These are phyloP conservation scores for Potamilus streckersoni DNA, from an alignment of 1,140 invertebrate genomes.

Conservation along the genomic window DNA sequence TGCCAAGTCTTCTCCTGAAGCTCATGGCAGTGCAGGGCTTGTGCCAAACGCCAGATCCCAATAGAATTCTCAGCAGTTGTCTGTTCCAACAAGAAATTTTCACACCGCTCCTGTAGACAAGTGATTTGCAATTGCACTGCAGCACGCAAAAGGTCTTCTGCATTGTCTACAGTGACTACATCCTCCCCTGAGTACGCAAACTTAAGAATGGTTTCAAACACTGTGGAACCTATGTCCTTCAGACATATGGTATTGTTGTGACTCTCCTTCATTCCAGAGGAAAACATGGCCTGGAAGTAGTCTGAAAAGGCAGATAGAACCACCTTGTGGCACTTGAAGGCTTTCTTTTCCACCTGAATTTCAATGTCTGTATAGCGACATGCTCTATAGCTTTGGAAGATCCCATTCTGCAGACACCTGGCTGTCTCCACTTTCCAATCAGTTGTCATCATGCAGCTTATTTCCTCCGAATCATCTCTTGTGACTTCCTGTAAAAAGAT, in stretches of 20 bases:
- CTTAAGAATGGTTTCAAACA: constrained; percentile 44
- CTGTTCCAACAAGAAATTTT: constrained; percentile 43
- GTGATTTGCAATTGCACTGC: constrained; percentile 43
- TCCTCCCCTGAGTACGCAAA: constrained; percentile 49
- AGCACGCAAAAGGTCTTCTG: constrained; percentile 42
- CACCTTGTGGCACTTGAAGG: constrained; percentile 44
- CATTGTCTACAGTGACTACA: constrained; percentile 42
- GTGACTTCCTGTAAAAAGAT: too few species aligned
- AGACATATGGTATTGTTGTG: constrained; percentile 46
- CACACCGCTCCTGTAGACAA: constrained; percentile 44
- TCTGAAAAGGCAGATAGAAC: constrained; percentile 44
- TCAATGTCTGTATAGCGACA: constrained; percentile 41
- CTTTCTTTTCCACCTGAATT: constrained; percentile 39
- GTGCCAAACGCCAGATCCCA: constrained; percentile 39
- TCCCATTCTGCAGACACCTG: constrained; percentile 28
- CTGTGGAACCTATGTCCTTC: constrained; percentile 40
- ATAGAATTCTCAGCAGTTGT: constrained; percentile 42
- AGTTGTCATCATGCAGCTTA: background rate
- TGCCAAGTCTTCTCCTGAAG: constrained; percentile 41
- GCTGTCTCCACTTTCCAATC: constrained; percentile 29
- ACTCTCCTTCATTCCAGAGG: constrained; percentile 51
- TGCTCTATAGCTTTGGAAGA: constrained; percentile 25
- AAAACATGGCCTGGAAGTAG: constrained; percentile 51
- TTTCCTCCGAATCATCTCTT: too few species aligned
- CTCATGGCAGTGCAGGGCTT: constrained; percentile 38